phyloP scores from a whole-genome alignment of 2,888 invertebrate species.

The Ophion obscuratus region DNA sequence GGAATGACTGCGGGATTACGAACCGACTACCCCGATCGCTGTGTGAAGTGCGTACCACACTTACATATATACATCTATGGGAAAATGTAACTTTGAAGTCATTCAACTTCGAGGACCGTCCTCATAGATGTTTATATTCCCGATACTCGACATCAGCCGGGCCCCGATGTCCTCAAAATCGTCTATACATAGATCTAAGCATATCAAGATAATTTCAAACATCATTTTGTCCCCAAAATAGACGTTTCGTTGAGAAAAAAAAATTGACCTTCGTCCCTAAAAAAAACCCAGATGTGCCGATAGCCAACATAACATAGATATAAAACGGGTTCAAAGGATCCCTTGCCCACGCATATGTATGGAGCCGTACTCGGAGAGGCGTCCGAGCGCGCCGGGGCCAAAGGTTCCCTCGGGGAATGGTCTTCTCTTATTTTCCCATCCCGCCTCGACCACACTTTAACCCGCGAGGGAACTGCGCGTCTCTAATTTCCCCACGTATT shows the following conservation, averaged over 20 bases:
- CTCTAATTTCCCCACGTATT: conserved; percentile 67
- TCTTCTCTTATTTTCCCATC: conserved; percentile 63
- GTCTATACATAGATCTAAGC: not conserved
- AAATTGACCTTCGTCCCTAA: no score
- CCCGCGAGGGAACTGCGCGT: conserved; percentile 54
- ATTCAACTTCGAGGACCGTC: no score
- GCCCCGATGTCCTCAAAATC: no score
- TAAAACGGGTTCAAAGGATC: not conserved
- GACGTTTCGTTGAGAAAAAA: no score
- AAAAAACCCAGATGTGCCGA: no score
- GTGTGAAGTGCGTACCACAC: conserved; percentile 3
- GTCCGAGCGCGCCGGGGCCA: conserved; percentile 57
- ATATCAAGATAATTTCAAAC: not conserved
- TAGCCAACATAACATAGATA: not conserved
- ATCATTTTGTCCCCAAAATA: not conserved
- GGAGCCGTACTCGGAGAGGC: conserved; percentile 20
- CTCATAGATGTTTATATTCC: no score
- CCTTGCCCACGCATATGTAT: not conserved
- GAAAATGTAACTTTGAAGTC: no score
- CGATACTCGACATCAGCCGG: no score
- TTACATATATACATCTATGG: not conserved
- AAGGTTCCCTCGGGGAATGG: conserved; percentile 63
- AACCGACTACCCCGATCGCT: conserved; percentile 51
- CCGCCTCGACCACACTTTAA: conserved; percentile 54
- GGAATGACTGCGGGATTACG: conserved; percentile 55